Evolutionary conservation across 2,797 vertebrate species (phyloP).

Genomic region (Chelon auratus): DNA sequence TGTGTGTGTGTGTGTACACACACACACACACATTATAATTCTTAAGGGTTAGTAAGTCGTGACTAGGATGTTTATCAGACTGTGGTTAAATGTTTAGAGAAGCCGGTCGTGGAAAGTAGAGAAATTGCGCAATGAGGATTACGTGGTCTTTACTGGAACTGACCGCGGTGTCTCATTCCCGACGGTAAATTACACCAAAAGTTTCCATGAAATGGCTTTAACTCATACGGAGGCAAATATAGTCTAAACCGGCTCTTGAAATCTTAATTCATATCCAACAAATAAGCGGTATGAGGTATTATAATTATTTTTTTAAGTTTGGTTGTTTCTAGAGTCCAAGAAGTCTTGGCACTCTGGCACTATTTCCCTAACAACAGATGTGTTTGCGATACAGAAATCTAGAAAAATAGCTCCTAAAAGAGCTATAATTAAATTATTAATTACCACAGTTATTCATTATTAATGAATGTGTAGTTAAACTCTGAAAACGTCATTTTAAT

Average conservation of each 20-base stretch:
- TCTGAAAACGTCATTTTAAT: not conserved
- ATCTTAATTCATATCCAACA: not conserved
- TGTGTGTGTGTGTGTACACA: too few species aligned
- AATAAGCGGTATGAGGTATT: not conserved
- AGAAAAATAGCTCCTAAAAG: conserved; percentile 42
- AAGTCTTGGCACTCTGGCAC: not conserved
- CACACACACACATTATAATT: not conserved
- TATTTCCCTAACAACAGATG: conserved; percentile 16
- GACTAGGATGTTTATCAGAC: not conserved
- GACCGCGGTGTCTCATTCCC: conserved; percentile 54
- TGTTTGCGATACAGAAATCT: conserved; percentile 40
- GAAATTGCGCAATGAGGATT: conserved; percentile 66
- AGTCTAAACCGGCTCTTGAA: not conserved
- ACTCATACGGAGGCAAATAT: conserved; percentile 11
- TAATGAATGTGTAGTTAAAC: too few species aligned
- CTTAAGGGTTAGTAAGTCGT: not conserved
- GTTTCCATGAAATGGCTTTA: conserved; percentile 55
- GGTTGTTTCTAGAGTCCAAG: not conserved
- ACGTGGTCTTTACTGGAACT: conserved; percentile 76
- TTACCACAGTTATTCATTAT: too few species aligned
- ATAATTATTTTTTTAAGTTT: not conserved
- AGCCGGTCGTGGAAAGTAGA: conserved; percentile 11
- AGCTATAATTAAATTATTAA: conserved; percentile 1
- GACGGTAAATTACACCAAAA: conserved; percentile 57
- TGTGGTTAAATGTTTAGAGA: not conserved